Evolutionary conservation across 2,113 vertebrate species (phyloP).

Genomic region (Chaetodon trifascialis): DNA sequence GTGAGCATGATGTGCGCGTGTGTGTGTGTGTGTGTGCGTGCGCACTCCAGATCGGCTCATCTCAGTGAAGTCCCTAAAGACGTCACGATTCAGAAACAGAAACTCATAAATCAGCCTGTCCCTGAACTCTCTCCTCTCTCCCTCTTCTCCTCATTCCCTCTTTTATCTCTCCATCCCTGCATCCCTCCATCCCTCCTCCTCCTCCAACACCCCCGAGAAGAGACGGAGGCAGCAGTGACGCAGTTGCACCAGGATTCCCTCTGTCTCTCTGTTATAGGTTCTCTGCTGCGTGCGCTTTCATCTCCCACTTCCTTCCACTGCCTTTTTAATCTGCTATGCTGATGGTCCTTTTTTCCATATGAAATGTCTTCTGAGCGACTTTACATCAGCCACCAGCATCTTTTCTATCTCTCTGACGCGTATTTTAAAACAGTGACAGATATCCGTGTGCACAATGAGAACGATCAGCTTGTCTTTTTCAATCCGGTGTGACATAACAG

Average conservation of each 20-base stretch:
- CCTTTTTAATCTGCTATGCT: conserved; percentile 17
- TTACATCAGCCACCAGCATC: background rate
- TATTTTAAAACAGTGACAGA: background rate
- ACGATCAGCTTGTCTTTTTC: conserved; percentile 3
- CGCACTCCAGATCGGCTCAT: conserved; percentile 63
- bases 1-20: conserved; percentile 16
- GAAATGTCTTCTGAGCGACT: conserved; percentile 16
- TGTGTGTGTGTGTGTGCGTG: conserved; percentile 15
- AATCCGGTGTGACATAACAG: background rate
- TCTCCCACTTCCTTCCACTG: conserved; percentile 31
- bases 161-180: conserved; percentile 71
- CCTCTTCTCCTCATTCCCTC: conserved; percentile 44
- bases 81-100: conserved; percentile 72
- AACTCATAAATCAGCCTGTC: conserved; percentile 81
- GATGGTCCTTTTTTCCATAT: background rate
- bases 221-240: conserved; percentile 77
- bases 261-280: conserved; percentile 23
- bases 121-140: conserved; percentile 66
- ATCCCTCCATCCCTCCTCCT: conserved; percentile 60
- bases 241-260: conserved; percentile 81
- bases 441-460: background rate
- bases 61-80: conserved; percentile 65
- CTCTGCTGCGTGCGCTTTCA: conserved; percentile 39
- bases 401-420: background rate
- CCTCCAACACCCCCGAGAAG: conserved; percentile 55